These are phyloP conservation scores for Phataginus tricuspis DNA, from an alignment of 2,797 vertebrate species.

Conservation along the genomic window DNA sequence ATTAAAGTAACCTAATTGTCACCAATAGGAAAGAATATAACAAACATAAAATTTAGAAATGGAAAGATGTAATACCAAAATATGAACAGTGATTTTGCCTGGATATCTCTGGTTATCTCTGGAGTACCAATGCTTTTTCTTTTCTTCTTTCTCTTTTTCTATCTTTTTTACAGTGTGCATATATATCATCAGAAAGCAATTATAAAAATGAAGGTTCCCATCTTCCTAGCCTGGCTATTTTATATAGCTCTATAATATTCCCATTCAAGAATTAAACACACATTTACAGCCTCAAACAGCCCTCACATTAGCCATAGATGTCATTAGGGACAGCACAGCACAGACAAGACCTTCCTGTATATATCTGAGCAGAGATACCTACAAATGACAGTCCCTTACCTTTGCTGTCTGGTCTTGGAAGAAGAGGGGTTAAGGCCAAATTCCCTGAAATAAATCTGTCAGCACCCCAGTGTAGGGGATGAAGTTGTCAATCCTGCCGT, in stretches of 20 bases:
- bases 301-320: not conserved
- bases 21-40: not conserved
- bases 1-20: not conserved
- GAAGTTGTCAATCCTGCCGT: not conserved
- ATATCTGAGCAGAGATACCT: not conserved
- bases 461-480: not conserved
- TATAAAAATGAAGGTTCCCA: not conserved
- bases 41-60: not conserved
- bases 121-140: not conserved
- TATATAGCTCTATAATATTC: not conserved
- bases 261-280: not conserved
- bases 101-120: not conserved
- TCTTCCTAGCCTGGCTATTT: not conserved
- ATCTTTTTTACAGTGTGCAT: not conserved
- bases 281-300: too few species aligned
- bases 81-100: not conserved
- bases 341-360: not conserved
- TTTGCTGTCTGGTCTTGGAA: not conserved
- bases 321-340: not conserved
- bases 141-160: constrained; percentile 4
- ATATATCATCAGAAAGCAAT: not conserved
- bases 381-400: not conserved
- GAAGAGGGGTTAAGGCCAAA: not conserved
- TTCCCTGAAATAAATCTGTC: not conserved
- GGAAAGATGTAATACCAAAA: not conserved